These are phyloP conservation scores for Phyllotis vaccarum DNA, from an alignment of 2,797 vertebrate genomes.

Conservation along the genomic window DNA sequence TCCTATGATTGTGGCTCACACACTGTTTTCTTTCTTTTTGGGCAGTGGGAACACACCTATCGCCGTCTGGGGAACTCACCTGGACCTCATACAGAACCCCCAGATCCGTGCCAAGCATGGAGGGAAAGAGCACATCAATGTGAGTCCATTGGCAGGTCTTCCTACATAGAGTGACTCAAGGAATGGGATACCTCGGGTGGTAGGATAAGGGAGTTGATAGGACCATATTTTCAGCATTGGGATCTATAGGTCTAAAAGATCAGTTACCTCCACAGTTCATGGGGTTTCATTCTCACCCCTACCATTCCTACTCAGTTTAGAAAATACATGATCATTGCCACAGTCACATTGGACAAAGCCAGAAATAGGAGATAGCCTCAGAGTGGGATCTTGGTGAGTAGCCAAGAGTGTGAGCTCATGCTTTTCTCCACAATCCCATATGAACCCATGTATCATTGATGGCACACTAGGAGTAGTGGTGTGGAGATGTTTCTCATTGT, in stretches of 20 bases:
- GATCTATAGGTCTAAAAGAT: neutral
- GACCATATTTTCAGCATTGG: neutral
- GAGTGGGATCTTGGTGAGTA: neutral
- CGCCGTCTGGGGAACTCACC: constrained; percentile 96
- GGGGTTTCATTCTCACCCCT: neutral
- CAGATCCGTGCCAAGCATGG: constrained; percentile 98
- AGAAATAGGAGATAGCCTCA: neutral
- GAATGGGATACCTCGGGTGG: rapidly evolving
- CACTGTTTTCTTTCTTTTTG: constrained; percentile 42
- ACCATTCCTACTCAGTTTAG: neutral
- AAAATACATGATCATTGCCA: neutral
- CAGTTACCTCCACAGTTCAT: neutral
- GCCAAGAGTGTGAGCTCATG: neutral
- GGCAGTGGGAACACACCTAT: constrained; percentile 97
- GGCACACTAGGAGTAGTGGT: rapidly evolving
- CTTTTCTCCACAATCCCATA: rapidly evolving
- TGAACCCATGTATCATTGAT: rapidly evolving
- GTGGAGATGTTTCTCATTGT: rapidly evolving
- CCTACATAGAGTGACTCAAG: neutral
- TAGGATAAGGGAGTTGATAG: neutral
- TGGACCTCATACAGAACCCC: constrained; percentile 98
- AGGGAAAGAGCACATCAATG: constrained; percentile 95
- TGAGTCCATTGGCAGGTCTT: constrained; percentile 82
- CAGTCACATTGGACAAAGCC: rapidly evolving
- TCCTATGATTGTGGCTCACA: neutral